These are phyloP conservation scores for Drosophila quinaria DNA, from an alignment of 2,888 invertebrate genomes.

Conservation along the genomic window DNA sequence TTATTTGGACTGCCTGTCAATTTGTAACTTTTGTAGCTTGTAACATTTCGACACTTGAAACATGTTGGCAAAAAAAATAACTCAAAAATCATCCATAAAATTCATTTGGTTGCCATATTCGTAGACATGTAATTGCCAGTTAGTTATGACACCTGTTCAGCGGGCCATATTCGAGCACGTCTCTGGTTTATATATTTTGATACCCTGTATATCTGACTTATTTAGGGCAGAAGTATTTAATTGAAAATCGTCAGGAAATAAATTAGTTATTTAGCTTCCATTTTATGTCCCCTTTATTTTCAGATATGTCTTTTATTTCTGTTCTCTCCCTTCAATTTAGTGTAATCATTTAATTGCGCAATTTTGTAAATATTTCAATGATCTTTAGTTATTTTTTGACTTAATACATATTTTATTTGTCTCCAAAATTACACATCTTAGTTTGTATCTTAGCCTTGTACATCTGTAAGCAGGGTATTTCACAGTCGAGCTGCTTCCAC, in stretches of 20 bases:
- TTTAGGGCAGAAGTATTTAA: neutral
- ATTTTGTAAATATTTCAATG: too few relatives aligned
- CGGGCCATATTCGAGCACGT: conserved; percentile 30
- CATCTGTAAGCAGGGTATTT: neutral
- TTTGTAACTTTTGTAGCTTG: conserved; percentile 44
- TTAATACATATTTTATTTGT: too few relatives aligned
- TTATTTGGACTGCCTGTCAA: conserved; percentile 42
- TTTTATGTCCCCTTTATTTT: neutral
- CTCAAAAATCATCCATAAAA: conserved; percentile 26
- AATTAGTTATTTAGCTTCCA: neutral
- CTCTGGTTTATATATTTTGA: neutral
- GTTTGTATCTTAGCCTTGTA: neutral
- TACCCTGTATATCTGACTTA: conserved; percentile 1
- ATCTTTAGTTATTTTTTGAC: too few relatives aligned
- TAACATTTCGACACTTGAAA: conserved; percentile 33
- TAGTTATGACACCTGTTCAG: conserved; percentile 72
- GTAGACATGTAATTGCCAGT: conserved; percentile 55
- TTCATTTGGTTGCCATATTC: conserved; percentile 33
- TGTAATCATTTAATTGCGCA: too few relatives aligned
- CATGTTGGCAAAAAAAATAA: conserved; percentile 5
- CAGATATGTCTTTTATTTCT: neutral
- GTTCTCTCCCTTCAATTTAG: too few relatives aligned
- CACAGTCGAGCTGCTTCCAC: neutral
- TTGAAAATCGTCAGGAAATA: neutral
- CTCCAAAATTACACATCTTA: too few relatives aligned